phyloP scores from a whole-genome alignment of 1,140 invertebrate genomes.

The Lethrus apterus region DNA sequence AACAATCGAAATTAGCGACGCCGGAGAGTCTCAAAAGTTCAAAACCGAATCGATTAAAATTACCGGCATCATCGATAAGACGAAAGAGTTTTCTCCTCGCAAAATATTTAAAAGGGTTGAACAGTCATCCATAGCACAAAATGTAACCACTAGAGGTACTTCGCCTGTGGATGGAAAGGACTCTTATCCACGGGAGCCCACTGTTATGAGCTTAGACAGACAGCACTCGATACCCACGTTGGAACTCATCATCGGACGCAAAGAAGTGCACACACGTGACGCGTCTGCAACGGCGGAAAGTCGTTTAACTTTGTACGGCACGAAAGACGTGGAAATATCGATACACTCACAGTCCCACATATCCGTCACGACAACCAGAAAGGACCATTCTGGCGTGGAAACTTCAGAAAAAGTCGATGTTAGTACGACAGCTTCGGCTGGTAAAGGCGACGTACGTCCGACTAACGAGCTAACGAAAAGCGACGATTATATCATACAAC shows the following conservation, averaged over 20 bases:
- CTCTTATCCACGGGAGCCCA: no score
- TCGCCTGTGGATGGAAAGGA: slow-evolving; percentile 40
- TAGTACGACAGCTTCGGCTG: slow-evolving; percentile 38
- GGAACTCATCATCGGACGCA: slow-evolving; percentile 45
- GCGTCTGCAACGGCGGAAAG: slow-evolving; percentile 46
- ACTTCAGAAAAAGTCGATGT: slow-evolving; percentile 43
- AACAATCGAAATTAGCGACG: slow-evolving; percentile 1
- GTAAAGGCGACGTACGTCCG: slow-evolving; percentile 18
- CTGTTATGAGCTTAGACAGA: no score
- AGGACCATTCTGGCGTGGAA: slow-evolving; percentile 40
- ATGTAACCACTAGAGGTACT: slow-evolving; percentile 34
- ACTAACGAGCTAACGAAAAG: slow-evolving; percentile 15
- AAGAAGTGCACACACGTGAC: slow-evolving; percentile 46
- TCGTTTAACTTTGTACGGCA: slow-evolving; percentile 43
- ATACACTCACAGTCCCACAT: slow-evolving; percentile 48
- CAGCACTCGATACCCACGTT: slow-evolving; percentile 36
- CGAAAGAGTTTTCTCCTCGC: neutral
- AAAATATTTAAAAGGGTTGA: neutral
- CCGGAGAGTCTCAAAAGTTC: neutral
- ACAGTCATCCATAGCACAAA: neutral
- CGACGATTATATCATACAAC: slow-evolving; percentile 38
- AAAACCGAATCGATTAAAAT: slow-evolving; percentile 17
- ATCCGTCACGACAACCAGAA: slow-evolving; percentile 41
- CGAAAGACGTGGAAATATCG: slow-evolving; percentile 46
- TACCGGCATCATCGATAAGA: slow-evolving; percentile 9